Conservation (phyloP, 2,888 invertebrate genomes). For the Stenotaenia linearis region DNA sequence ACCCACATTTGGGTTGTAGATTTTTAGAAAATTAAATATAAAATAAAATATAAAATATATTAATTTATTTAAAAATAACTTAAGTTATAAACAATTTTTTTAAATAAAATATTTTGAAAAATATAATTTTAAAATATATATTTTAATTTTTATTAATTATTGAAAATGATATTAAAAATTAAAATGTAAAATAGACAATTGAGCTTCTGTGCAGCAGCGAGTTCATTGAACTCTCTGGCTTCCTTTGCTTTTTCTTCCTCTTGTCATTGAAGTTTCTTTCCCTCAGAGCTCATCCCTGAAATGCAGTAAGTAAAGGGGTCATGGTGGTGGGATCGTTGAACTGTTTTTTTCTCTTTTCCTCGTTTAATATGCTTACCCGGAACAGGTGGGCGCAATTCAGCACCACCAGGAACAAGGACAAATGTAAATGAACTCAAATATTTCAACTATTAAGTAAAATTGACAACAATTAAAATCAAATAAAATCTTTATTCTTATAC, state of each 20-base stretch:
- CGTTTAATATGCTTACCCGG: background rate
- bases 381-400: background rate
- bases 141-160: too few relatives aligned
- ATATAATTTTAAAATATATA: too few relatives aligned
- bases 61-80: too few relatives aligned
- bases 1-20: too few relatives aligned
- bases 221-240: background rate
- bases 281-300: background rate
- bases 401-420: background rate
- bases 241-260: background rate
- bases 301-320: background rate
- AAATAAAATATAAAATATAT: too few relatives aligned
- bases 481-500: too few relatives aligned
- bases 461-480: background rate
- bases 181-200: too few relatives aligned
- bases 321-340: conserved; percentile 2
- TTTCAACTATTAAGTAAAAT: background rate
- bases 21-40: too few relatives aligned
- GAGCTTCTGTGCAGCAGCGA: background rate
- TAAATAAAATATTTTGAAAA: too few relatives aligned
- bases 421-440: background rate
- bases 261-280: background rate
- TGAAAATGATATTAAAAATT: too few relatives aligned
- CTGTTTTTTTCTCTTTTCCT: background rate
- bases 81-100: too few relatives aligned